These are phyloP conservation scores for Chelidonichthys spinosus DNA, from an alignment of 2,797 vertebrate species.

Conservation along the genomic window DNA sequence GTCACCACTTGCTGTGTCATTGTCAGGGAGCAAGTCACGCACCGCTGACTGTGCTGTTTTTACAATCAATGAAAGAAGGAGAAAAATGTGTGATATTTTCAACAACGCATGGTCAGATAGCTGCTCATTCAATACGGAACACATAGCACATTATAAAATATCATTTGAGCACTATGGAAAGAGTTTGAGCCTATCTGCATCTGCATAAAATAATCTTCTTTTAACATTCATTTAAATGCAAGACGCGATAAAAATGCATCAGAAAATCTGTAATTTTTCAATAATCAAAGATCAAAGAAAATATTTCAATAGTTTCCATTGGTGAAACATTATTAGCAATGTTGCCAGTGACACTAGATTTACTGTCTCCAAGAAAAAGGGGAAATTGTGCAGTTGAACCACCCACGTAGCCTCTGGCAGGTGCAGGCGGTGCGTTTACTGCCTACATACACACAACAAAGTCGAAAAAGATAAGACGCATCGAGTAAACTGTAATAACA, in stretches of 20 bases:
- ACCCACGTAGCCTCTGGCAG: conserved; percentile 51
- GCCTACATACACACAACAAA: conserved; percentile 29
- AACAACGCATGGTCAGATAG: neutral
- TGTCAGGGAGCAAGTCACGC: conserved; percentile 33
- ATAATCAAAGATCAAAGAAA: neutral
- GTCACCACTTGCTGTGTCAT: conserved; percentile 51
- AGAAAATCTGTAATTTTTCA: neutral
- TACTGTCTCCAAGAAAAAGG: conserved; percentile 3
- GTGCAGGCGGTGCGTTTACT: conserved; percentile 28
- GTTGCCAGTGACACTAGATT: neutral
- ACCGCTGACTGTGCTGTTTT: conserved; percentile 35
- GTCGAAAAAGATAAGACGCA: conserved; percentile 1
- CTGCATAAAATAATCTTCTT: neutral
- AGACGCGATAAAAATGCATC: neutral
- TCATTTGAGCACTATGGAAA: too few species aligned
- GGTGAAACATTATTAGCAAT: neutral
- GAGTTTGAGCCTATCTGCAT: neutral
- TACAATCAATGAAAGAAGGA: neutral
- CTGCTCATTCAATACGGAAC: neutral
- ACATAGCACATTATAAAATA: too few species aligned
- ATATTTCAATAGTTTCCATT: neutral
- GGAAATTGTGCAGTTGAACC: conserved; percentile 16
- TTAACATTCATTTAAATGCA: neutral
- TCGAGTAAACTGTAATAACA: neutral
- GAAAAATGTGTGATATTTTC: neutral